Percentiles rank a stretch among this genome's conserved stretches.
Evolutionary conservation across 2,797 vertebrate species (phyloP).

Genomic region (Heteromormyrus szaboi): DNA sequence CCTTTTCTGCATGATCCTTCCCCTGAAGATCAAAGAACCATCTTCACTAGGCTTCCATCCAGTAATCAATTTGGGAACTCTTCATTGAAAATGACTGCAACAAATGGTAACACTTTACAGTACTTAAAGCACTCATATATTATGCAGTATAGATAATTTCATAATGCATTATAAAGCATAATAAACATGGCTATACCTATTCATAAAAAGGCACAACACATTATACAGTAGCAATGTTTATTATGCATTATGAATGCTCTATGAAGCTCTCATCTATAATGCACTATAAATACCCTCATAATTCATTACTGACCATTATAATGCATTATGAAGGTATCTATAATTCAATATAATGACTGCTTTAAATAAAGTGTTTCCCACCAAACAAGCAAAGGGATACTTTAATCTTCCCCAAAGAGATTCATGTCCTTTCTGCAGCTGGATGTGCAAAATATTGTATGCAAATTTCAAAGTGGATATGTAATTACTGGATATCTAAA

Average conservation of each 20-base stretch:
- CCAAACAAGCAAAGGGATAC: background rate
- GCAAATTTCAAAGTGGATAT: background rate
- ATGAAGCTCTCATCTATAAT: background rate
- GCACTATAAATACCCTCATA: background rate
- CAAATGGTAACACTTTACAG: background rate
- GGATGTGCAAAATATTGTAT: background rate
- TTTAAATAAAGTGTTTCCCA: background rate
- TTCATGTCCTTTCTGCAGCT: background rate
- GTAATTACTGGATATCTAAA: background rate
- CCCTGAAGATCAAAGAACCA: background rate
- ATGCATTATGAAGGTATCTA: background rate
- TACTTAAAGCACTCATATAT: background rate
- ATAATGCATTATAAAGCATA: background rate
- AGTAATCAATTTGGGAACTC: background rate
- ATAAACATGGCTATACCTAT: background rate
- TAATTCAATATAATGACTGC: background rate
- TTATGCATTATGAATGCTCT: background rate
- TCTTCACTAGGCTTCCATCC: background rate
- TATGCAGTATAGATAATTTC: background rate
- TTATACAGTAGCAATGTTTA: background rate
- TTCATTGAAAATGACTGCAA: background rate
- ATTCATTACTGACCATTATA: background rate
- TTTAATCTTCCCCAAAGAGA: background rate
- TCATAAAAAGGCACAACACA: background rate
- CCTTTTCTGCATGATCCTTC: background rate